These are phyloP conservation scores for Cricetomys ansorgei DNA, from an alignment of 2,113 vertebrate species.

Conservation along the genomic window DNA sequence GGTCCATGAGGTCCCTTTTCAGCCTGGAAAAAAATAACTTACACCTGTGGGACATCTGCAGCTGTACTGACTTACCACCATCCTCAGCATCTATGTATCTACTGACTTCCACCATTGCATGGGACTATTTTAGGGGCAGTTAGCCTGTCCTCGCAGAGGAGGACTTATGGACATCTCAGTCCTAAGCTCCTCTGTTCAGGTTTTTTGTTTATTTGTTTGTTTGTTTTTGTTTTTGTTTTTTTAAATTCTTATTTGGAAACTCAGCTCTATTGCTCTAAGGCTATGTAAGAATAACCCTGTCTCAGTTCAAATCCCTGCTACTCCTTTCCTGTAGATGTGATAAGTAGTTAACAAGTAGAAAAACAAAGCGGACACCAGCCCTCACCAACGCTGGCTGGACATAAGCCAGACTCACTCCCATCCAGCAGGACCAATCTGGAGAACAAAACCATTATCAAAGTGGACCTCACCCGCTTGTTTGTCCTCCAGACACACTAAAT, in stretches of 20 bases:
- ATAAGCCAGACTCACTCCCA: slow-evolving; percentile 42
- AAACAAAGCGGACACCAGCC: slow-evolving; percentile 25
- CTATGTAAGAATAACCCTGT: not conserved
- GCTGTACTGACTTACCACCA: no score
- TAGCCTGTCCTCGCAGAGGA: not conserved
- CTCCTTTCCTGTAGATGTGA: not conserved
- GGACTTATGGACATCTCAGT: not conserved
- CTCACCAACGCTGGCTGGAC: slow-evolving; percentile 24
- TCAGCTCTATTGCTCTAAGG: not conserved
- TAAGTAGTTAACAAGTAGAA: not conserved
- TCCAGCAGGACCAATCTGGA: slow-evolving; percentile 58
- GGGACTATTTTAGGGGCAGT: not conserved
- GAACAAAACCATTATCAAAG: slow-evolving; percentile 66
- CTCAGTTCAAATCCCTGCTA: not conserved
- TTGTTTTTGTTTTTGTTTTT: no score
- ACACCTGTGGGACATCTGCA: not conserved
- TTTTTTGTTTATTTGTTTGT: no score
- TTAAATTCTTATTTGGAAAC: slow-evolving; percentile 2
- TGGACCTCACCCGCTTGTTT: slow-evolving; percentile 57
- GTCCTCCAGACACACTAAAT: slow-evolving; percentile 69
- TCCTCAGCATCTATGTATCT: not conserved
- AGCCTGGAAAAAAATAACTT: not conserved
- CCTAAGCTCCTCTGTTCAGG: not conserved
- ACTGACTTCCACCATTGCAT: no score
- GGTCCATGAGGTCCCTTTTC: not conserved